phyloP scores from a whole-genome alignment of 2,113 vertebrate genomes.

The Apodemus speciosus region DNA sequence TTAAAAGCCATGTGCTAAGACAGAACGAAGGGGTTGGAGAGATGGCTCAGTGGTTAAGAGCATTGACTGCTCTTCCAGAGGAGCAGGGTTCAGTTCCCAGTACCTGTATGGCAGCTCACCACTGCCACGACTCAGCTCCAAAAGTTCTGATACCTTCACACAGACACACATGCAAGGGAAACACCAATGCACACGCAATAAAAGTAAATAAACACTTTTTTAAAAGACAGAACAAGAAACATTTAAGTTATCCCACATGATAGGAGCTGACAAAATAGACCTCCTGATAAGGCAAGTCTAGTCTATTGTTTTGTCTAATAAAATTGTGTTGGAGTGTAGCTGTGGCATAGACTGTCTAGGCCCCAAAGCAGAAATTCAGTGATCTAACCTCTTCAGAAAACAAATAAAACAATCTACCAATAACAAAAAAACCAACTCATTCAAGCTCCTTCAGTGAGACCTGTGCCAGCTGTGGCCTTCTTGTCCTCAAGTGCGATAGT shows the following conservation, averaged over 20 bases:
- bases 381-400: neutral
- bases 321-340: conserved; percentile 31
- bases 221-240: neutral
- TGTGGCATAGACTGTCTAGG: neutral
- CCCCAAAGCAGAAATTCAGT: neutral
- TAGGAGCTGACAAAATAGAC: neutral
- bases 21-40: neutral
- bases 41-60: neutral
- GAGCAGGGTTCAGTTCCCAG: neutral
- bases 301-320: neutral
- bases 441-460: neutral
- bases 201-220: neutral
- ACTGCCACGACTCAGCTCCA: neutral
- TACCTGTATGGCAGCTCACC: neutral
- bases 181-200: neutral
- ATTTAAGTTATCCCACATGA: neutral
- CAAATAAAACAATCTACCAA: too few relatives aligned
- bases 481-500: neutral
- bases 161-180: neutral
- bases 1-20: neutral
- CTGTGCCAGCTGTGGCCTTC: neutral
- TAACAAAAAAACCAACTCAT: neutral
- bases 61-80: neutral
- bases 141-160: neutral
- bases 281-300: neutral